Conservation (phyloP, 2,113 vertebrate species). For the Chrysochloris asiatica region DNA sequence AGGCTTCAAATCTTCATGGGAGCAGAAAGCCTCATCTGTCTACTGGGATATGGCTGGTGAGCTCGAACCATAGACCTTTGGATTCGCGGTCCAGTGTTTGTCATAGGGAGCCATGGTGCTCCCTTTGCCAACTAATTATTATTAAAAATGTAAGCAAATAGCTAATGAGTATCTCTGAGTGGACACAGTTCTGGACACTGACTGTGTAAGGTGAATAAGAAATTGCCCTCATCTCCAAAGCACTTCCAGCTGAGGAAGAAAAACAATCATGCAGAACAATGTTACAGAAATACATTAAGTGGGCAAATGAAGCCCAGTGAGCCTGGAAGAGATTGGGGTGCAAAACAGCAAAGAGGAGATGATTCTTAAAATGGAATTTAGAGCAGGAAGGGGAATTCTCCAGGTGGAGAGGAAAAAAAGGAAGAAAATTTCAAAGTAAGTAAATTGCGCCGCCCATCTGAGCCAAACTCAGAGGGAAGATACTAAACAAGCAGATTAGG, state of each 20-base stretch:
- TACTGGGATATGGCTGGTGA: too few relatives aligned
- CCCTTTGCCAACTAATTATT: neutral
- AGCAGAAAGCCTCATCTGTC: too few relatives aligned
- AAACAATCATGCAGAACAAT: neutral
- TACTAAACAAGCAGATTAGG: neutral
- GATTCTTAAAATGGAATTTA: neutral
- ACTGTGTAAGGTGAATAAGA: neutral
- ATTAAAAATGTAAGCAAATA: constrained; percentile 7
- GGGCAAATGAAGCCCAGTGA: neutral
- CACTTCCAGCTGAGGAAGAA: neutral
- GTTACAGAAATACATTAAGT: neutral
- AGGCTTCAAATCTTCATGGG: too few relatives aligned
- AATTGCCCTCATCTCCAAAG: neutral
- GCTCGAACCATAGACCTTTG: too few relatives aligned
- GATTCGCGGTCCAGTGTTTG: too few relatives aligned
- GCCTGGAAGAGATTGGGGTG: neutral
- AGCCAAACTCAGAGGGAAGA: neutral
- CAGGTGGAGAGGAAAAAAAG: neutral
- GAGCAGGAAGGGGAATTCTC: neutral
- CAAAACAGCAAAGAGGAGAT: neutral
- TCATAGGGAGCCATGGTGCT: too few relatives aligned
- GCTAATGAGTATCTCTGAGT: neutral
- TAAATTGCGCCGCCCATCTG: neutral
- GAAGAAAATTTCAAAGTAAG: neutral
- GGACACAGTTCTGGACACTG: neutral